A percentile compares a stretch with the other conserved stretches of the same genome.
phyloP scores from a whole-genome alignment of 2,113 vertebrate genomes.

The Noctilio leporinus region DNA sequence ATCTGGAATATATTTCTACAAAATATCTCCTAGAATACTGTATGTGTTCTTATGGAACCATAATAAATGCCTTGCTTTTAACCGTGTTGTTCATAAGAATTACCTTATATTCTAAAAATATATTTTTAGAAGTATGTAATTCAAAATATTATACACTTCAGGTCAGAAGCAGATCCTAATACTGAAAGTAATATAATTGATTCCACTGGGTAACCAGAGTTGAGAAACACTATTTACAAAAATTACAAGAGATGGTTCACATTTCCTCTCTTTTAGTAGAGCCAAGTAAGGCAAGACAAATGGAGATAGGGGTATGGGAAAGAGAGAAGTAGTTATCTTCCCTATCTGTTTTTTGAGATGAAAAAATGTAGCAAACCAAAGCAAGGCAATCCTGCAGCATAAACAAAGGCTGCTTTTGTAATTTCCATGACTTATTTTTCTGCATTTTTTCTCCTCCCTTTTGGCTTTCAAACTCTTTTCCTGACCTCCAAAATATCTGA shows the following conservation, averaged over 20 bases:
- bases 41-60: neutral
- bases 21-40: neutral
- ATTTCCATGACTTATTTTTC: neutral
- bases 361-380: neutral
- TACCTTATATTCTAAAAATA: too few relatives aligned
- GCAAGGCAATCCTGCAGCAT: neutral
- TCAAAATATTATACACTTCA: neutral
- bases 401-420: neutral
- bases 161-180: neutral
- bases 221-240: neutral
- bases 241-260: neutral
- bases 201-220: neutral
- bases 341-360: neutral
- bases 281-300: neutral
- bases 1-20: neutral
- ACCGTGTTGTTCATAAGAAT: neutral
- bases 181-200: neutral
- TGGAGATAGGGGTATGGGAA: neutral
- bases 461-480: neutral
- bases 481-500: neutral
- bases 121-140: too few relatives aligned
- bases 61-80: slow-evolving; percentile 10
- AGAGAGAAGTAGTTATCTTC: neutral
- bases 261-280: neutral
- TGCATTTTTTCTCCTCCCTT: neutral